Percentiles rank a stretch among this genome's conserved stretches.
Conservation (phyloP, 2,888 invertebrate species). For the Leptinotarsa peninsularis region DNA sequence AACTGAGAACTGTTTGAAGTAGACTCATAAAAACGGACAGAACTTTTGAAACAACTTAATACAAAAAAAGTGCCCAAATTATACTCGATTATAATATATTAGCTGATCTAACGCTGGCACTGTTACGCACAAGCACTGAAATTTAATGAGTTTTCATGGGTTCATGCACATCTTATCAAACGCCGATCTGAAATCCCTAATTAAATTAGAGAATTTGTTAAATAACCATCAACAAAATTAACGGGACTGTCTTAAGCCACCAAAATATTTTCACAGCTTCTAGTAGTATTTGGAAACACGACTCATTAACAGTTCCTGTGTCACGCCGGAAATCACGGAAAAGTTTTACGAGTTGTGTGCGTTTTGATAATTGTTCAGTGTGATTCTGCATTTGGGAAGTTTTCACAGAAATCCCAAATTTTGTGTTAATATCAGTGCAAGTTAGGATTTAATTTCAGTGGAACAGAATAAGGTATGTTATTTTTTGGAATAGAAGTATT, state of each 20-base stretch:
- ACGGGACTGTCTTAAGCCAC: slow-evolving; percentile 12
- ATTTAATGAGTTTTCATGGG: slow-evolving; percentile 20
- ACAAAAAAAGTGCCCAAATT: background rate
- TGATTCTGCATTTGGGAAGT: background rate
- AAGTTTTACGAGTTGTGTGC: slow-evolving; percentile 12
- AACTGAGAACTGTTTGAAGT: background rate
- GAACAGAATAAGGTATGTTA: too few relatives aligned
- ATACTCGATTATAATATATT: slow-evolving; percentile 8
- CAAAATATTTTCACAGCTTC: slow-evolving; percentile 19
- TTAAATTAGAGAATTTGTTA: slow-evolving; percentile 21
- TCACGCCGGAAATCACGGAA: slow-evolving; percentile 3
- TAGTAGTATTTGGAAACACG: slow-evolving; percentile 16
- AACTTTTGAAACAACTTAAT: background rate
- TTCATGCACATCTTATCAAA: slow-evolving; percentile 12
- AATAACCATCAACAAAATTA: slow-evolving; percentile 14
- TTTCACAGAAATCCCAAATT: too few relatives aligned
- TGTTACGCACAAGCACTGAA: slow-evolving; percentile 17
- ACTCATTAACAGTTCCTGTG: slow-evolving; percentile 19
- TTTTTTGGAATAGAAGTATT: too few relatives aligned
- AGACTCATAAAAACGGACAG: background rate
- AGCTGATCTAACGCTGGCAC: slow-evolving; percentile 6
- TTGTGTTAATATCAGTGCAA: too few relatives aligned
- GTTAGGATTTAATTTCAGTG: too few relatives aligned
- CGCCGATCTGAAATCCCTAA: slow-evolving; percentile 18
- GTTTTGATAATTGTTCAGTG: background rate